These are phyloP conservation scores for Drosophila takahashii DNA, from an alignment of 1,140 invertebrate species.

Conservation along the genomic window DNA sequence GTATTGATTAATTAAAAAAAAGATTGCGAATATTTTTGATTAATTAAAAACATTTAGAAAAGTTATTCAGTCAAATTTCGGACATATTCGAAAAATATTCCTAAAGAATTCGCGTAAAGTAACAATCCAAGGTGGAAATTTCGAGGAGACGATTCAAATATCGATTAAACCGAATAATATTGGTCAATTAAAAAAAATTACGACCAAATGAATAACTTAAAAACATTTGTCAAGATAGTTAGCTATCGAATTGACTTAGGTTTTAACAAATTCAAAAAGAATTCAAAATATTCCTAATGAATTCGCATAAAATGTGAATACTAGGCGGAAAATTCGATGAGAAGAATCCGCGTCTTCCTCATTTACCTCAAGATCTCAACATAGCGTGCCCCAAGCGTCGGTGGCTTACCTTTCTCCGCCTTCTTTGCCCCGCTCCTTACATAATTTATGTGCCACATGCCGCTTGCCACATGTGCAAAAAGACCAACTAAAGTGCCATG, in stretches of 20 bases:
- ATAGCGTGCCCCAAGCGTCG: neutral
- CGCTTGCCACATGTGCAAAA: constrained; percentile 24
- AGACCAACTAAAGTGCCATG: constrained; percentile 33
- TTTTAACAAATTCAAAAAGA: no score
- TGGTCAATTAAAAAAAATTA: no score
- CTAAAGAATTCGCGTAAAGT: neutral
- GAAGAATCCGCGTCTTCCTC: neutral
- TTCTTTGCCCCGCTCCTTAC: neutral
- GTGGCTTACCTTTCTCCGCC: neutral
- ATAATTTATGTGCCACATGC: constrained; percentile 24
- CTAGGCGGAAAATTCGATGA: neutral
- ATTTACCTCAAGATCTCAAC: neutral
- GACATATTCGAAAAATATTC: neutral
- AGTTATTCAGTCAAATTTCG: no score
- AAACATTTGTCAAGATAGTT: no score
- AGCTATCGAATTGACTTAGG: no score
- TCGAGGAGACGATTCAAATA: neutral
- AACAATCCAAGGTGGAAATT: no score
- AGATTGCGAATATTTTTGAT: neutral
- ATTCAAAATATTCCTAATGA: neutral
- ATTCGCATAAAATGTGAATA: neutral
- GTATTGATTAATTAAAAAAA: neutral
- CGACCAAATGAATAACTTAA: no score
- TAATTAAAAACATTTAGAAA: neutral
- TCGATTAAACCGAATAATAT: no score